Evolutionary conservation across 2,888 invertebrate genomes (phyloP).

Genomic region (Ametastegia equiseti): DNA sequence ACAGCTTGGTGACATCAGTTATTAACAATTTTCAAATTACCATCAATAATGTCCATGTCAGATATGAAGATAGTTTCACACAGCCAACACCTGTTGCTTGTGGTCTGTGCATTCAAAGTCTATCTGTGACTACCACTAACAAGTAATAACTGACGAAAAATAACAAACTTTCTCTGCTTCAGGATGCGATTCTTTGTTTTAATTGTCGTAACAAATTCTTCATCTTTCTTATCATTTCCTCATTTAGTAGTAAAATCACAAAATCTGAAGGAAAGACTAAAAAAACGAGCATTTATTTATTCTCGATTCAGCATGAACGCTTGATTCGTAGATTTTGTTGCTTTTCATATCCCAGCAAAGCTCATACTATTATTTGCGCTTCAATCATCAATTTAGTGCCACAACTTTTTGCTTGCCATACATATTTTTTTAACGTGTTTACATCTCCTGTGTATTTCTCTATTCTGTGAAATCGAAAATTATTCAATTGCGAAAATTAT

Average conservation of each 20-base stretch:
- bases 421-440: background rate
- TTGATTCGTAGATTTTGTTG: background rate
- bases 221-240: background rate
- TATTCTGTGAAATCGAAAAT: background rate
- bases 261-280: background rate
- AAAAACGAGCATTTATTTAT: background rate
- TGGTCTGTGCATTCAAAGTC: constrained; percentile 86
- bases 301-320: background rate
- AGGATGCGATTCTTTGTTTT: constrained; percentile 25
- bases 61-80: constrained; percentile 87
- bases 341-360: background rate
- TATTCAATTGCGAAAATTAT: background rate
- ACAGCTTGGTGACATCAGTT: constrained; percentile 85
- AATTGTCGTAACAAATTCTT: constrained; percentile 22
- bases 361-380: background rate
- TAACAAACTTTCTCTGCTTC: constrained; percentile 8
- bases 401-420: background rate
- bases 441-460: background rate
- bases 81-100: constrained; percentile 84
- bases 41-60: constrained; percentile 87
- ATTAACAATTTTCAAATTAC: constrained; percentile 89
- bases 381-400: background rate
- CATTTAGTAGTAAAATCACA: background rate
- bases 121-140: constrained; percentile 89
- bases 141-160: constrained; percentile 76